Evolutionary conservation across 2,888 invertebrate genomes (phyloP), one percentile per base, ranked within the genome.

Genomic region (Drosophila planitibia): DNA sequence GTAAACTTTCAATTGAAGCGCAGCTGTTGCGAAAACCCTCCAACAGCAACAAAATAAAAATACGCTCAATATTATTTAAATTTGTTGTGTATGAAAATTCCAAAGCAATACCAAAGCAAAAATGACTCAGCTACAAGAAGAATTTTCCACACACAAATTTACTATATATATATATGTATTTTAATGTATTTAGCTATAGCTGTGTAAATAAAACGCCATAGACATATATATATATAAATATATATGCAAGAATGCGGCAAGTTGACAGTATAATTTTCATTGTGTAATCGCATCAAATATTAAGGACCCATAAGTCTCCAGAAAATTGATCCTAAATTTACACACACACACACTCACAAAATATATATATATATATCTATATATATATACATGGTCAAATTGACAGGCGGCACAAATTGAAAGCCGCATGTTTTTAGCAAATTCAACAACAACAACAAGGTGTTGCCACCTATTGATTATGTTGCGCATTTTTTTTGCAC

Each of bases 381-480:
- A 35, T 14, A 14, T 7, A 14, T 2, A 16, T 14, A 16, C 2
- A 35, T 47, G 25, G n/a, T 25, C 19, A 52, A 44, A 53, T 12
- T 33, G 35, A 44, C 67, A 79, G 41, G 79, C 79, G 75, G 74
- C 55, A 70, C 53, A 74, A 70, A 61, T 67, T 74, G 22, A 41
- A 67, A 47, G 71, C 82, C 79, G 79, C 83, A 79, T 80, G 79
- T 79, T 63, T 53, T 55, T 51, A 37, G 54, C 44, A 41, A 65
- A 51, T 79, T 75, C 55, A 82, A 78, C 62, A 75, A 55, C 61
- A 74, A 55, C 49, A 72, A 52, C 35, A 32, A 70, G 65, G 78
- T 70, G 70, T 53, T 82, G 82, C 80, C 79, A 82, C 82, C 80
- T 79, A 82, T 81, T 82, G 79, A 81, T 82, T 90, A 89, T 81